Conservation (phyloP, 92 coral and sea anemone genomes). For the Zoanthus solanderi region DNA sequence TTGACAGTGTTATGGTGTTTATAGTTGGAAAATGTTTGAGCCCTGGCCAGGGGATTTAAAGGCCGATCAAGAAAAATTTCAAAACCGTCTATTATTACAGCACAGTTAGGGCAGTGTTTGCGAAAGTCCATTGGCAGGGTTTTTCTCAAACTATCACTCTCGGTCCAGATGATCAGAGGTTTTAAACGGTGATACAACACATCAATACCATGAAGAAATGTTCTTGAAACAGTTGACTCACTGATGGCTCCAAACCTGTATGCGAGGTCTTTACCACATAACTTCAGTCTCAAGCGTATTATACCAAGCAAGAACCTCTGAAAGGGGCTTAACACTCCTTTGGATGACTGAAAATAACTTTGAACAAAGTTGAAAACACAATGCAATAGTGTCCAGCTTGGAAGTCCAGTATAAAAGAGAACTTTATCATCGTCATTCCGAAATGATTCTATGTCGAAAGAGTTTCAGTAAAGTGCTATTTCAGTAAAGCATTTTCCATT, state of each 20-base stretch:
- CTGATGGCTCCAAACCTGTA: slow-evolving; percentile 34
- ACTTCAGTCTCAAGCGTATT: slow-evolving; percentile 22
- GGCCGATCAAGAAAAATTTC: slow-evolving; percentile 15
- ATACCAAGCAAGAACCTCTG: slow-evolving; percentile 25
- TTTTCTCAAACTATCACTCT: background rate
- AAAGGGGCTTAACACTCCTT: slow-evolving; percentile 51
- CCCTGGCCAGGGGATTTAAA: slow-evolving; percentile 23
- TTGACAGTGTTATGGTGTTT: too few relatives aligned
- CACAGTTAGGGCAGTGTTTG: slow-evolving; percentile 21
- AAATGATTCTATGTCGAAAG: too few relatives aligned
- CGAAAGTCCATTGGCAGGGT: slow-evolving; percentile 37
- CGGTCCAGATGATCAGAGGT: slow-evolving; percentile 28
- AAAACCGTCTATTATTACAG: slow-evolving; percentile 27
- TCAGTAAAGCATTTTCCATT: slow-evolving; percentile 13
- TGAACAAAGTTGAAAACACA: slow-evolving; percentile 47
- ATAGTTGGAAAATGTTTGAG: too few relatives aligned
- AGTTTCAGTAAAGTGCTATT: background rate
- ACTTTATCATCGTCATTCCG: slow-evolving; percentile 36
- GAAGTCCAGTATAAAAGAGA: background rate
- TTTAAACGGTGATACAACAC: background rate
- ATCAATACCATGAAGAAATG: slow-evolving; percentile 36
- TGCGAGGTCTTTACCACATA: slow-evolving; percentile 39
- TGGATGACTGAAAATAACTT: slow-evolving; percentile 39
- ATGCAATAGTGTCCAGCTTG: slow-evolving; percentile 47
- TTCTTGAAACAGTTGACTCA: slow-evolving; percentile 65